Evolutionary conservation across 2,113 vertebrate species (phyloP).

Genomic region (Ginglymostoma cirratum): DNA sequence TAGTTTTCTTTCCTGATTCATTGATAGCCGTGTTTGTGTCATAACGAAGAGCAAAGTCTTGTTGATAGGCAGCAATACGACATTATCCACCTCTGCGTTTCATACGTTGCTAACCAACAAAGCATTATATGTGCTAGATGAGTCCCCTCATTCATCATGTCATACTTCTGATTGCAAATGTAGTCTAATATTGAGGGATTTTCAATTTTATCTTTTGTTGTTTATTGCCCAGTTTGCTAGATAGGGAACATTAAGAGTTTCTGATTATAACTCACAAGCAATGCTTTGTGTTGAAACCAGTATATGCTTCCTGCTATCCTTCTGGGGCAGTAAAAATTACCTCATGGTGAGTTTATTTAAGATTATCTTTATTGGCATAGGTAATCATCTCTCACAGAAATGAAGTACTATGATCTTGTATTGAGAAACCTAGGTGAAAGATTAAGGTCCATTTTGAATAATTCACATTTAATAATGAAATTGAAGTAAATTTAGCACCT

Average conservation of each 20-base stretch:
- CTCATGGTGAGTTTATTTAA: background rate
- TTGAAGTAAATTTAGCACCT: too few species aligned
- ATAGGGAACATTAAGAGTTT: background rate
- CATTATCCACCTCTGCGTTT: background rate
- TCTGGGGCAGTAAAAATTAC: background rate
- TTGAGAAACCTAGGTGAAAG: constrained; percentile 7
- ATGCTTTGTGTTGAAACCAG: background rate
- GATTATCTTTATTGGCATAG: background rate
- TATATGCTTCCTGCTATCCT: background rate
- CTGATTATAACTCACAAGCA: background rate
- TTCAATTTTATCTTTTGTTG: background rate
- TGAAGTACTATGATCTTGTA: background rate
- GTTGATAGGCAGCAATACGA: background rate
- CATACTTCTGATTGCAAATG: background rate
- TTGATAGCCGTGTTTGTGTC: background rate
- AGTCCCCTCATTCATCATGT: background rate
- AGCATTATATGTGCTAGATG: background rate
- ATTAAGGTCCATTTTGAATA: background rate
- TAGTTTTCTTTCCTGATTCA: background rate
- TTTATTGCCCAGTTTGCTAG: constrained; percentile 12
- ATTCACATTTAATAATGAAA: background rate
- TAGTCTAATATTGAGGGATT: background rate
- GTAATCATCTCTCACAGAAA: background rate
- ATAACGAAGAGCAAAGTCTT: background rate
- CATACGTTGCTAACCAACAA: constrained; percentile 16